A percentile compares a stretch with the other conserved stretches of the same genome.
phyloP scores from a whole-genome alignment of 2,113 vertebrate species.

The Geococcyx californianus region DNA sequence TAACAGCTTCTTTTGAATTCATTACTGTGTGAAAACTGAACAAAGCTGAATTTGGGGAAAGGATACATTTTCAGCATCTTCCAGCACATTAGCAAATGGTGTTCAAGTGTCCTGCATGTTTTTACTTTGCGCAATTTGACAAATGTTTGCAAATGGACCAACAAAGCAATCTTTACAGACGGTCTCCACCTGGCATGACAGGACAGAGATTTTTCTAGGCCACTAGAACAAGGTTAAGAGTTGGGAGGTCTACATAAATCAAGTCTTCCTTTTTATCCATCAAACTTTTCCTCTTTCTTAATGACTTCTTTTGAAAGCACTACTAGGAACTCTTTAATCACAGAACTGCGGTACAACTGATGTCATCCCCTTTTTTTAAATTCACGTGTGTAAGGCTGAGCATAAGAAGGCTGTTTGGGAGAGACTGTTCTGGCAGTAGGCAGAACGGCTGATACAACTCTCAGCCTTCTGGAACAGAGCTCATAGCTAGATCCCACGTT shows the following conservation, averaged over 20 bases:
- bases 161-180: background rate
- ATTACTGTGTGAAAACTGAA: background rate
- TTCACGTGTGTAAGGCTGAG: constrained; percentile 53
- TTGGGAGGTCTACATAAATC: constrained; percentile 36
- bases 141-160: constrained; percentile 3
- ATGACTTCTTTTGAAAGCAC: background rate
- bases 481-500: background rate
- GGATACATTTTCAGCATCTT: background rate
- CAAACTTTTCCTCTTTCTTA: constrained; percentile 31
- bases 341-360: constrained; percentile 26
- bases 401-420: constrained; percentile 40
- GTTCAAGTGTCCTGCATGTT: background rate
- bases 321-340: constrained; percentile 22
- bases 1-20: background rate
- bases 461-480: background rate
- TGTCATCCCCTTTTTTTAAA: constrained; percentile 69
- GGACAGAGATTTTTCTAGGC: background rate
- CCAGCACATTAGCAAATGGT: background rate
- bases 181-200: background rate
- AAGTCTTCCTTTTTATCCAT: background rate
- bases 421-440: constrained; percentile 45
- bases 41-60: background rate
- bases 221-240: background rate
- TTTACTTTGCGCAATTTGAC: constrained; percentile 23
- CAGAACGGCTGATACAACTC: constrained; percentile 33